phyloP scores from a whole-genome alignment of 2,888 invertebrate species.

The Clanis bilineata region DNA sequence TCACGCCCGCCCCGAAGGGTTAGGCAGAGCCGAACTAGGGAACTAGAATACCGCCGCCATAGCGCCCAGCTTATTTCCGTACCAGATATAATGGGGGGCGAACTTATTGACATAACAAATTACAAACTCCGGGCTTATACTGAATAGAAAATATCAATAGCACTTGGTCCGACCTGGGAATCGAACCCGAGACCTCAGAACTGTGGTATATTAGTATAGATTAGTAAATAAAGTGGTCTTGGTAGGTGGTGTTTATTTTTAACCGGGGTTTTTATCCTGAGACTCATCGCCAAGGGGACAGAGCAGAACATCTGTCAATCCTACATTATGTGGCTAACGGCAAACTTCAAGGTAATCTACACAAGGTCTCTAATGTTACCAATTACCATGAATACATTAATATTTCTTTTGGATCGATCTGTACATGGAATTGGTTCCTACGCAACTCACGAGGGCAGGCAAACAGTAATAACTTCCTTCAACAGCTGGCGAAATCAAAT shows the following conservation, averaged over 20 bases:
- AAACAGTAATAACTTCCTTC: slow-evolving; percentile 36
- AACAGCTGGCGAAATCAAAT: slow-evolving; percentile 35
- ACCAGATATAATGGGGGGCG: too few relatives aligned
- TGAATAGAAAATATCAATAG: too few relatives aligned
- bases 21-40: too few relatives aligned
- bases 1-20: too few relatives aligned
- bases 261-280: not conserved
- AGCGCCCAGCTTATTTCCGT: too few relatives aligned
- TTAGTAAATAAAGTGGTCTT: too few relatives aligned
- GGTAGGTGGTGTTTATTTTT: not conserved
- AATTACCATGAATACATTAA: not conserved
- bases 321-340: not conserved
- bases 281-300: not conserved
- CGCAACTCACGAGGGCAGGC: slow-evolving; percentile 20
- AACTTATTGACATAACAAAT: too few relatives aligned
- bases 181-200: too few relatives aligned
- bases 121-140: too few relatives aligned
- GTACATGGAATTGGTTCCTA: slow-evolving; percentile 8
- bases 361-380: not conserved
- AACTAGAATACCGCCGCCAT: too few relatives aligned
- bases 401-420: not conserved
- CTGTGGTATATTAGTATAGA: too few relatives aligned
- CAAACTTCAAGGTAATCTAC: not conserved
- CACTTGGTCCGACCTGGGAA: too few relatives aligned
- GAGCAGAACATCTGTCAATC: not conserved